Base-by-base conservation (phyloP, 1,140 invertebrate genomes). In the Bombus balteatus region DNA sequence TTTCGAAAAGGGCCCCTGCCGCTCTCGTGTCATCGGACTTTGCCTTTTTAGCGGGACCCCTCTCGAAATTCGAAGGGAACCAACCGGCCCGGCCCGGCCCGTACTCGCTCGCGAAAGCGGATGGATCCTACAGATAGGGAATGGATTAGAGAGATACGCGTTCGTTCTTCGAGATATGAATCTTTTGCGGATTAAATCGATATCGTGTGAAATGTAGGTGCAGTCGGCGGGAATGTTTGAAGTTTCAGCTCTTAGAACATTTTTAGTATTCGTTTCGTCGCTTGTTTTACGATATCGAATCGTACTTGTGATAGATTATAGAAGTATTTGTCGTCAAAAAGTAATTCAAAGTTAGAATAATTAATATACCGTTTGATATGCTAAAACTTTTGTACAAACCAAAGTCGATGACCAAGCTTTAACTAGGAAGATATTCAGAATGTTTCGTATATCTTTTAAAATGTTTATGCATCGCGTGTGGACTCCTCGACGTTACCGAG, bases 1-100 rank as follows among this genome's bases (percentile, higher is more conserved):
- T 77, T 77, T 83, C 81, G 81, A 77, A 75, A 77, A 70, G 81
- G 59, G 53, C 81, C 57, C 43, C 72, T 15, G 34, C n/a, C 39
- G 70, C 39, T 62, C 57, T 72, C 73, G n/a, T 47, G 62, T 39
- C 81, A 75, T n/a, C 57, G 59, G 59, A 74, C 43, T 57, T 70
- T 25, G 62, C 39, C 81, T 47, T 83, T 68, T 57, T 66, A 77
- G 62, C 43, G 43, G 62, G 59, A 77, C 37, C 62, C 25, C 34
- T 15, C 25, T 32, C 32, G 34, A 81, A 71, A 72, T 73, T 62
- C 71, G 47, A 81, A 47, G 32, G 70, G 68, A 70, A 57, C 71
- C 68, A 53, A 57, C 71, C 79, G 47, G 18, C 47, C 47, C 34
- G 25, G 47, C 75, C 57, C 18, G 28, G 15, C n/a, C 8, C 28